Conservation (phyloP, 2,797 vertebrate species). For the Rhinogobio ventralis region DNA sequence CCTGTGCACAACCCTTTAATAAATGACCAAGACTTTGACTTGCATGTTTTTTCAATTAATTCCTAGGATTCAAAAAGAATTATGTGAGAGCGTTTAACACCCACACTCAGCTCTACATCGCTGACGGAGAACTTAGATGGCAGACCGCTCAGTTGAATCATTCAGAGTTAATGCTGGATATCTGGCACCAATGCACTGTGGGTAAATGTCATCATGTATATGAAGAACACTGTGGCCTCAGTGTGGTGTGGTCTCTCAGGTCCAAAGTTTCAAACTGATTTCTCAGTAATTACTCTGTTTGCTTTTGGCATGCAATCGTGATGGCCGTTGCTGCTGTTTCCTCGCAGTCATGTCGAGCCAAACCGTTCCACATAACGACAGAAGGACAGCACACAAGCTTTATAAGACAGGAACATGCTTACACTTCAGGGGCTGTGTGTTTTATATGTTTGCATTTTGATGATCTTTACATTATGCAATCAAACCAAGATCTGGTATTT, state of each 20-base stretch:
- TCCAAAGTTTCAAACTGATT: constrained; percentile 50
- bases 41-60: constrained; percentile 77
- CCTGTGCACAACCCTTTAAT: constrained; percentile 6
- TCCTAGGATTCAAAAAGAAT: constrained; percentile 72
- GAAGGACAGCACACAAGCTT: neutral
- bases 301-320: constrained; percentile 42
- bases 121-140: constrained; percentile 46
- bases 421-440: neutral
- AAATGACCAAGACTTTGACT: constrained; percentile 50
- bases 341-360: constrained; percentile 34
- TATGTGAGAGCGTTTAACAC: constrained; percentile 76
- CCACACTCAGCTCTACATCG: constrained; percentile 71
- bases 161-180: constrained; percentile 43
- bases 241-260: constrained; percentile 49
- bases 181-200: constrained; percentile 42
- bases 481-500: neutral
- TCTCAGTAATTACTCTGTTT: constrained; percentile 52
- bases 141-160: constrained; percentile 35
- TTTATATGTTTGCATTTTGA: neutral
- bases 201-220: constrained; percentile 49
- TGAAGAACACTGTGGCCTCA: constrained; percentile 52
- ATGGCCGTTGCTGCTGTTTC: constrained; percentile 46
- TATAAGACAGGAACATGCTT: neutral
- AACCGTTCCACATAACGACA: constrained; percentile 14
- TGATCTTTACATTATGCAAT: neutral